Base-by-base conservation (phyloP, 2,113 vertebrate species). In the Oncorhynchus nerka region DNA sequence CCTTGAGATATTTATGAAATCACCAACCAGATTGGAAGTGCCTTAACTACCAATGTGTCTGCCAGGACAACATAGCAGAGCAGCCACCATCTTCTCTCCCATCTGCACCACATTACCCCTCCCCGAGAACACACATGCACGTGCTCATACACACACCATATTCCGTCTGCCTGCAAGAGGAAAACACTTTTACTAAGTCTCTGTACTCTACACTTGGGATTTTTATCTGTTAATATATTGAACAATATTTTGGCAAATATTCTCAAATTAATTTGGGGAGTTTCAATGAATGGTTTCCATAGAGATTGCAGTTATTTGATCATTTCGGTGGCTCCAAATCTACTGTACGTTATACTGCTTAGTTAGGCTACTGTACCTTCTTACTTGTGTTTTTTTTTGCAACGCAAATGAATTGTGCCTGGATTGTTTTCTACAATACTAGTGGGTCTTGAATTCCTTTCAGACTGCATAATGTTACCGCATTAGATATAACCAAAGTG, bases 1-100 rank as follows among this genome's bases (percentile, higher is more conserved):
- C 74, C 67, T 65, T 32, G 68, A 76, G 66, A 66, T 74, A 64
- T 57, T 67, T 77, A 68, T 74, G 61, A 80, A 80, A 78, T 80
- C 80, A 75, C 69, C 68, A 65, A 39, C 61, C 74, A 73, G 57
- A 79, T 79, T 73, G 71, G 73, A 79, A 34, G 59, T 15, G 62
- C 72, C 75, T 75, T 67, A 72, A 51, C 26, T 48, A 75, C 71
- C 48, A 65, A 39, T 66, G 72, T 55, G 26, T 68, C 78, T 76
- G 68, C 70, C 73, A 82, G 19, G 19, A 39, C 68, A 20, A 5
- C 32, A 62, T 9, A 62, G 19, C 20, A 62, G 19, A 62, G 59
- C 20, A 51, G 32, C 9, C 68, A 22, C 61, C 24, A 26, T 73
- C 71, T 45, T 62, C 65, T 70, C 71, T 75, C 75, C 66, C n/a